Base-by-base conservation (phyloP, 2,888 invertebrate species). In the Alsophila aescularia region DNA sequence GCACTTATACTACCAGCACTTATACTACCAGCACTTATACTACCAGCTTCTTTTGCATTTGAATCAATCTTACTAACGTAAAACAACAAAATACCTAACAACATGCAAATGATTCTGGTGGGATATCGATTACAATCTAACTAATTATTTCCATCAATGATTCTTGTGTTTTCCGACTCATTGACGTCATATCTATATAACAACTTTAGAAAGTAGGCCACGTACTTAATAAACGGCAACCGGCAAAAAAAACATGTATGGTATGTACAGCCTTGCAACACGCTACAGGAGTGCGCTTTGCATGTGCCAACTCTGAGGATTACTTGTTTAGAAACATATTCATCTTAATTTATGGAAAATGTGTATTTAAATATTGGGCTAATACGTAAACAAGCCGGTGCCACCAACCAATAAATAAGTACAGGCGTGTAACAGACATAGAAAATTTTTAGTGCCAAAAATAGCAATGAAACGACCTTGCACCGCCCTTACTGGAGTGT, bases 131-230 rank as follows among this genome's bases (percentile, higher is more conserved):
- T 6, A 32, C 31, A 52, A 49, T 43, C 57, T 52, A 41, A 40
- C 18, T 15, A 9, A 35, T 42, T 52, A 45, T 40, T 36, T 50
- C 24, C 47, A 55, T 54, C 59, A 73, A 72, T 70, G 63, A 76
- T 70, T 79, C 59, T 71, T 73, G 66, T 72, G 62, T 61, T 52
- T 48, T 58, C 49, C 44, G 49, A 49, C 41, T 69, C 67, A 77
- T 79, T 87, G 85, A 88, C 88, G 89, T 88, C 88, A 89, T 81
- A 77, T 72, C 68, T 60, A 66, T 72, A 75, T 77, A n/a, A n/a
- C 75, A 81, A 80, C 73, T 78, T 82, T 77, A 73, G 66, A 83
- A 88, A 83, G 77, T 87, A 77, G 88, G 90, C 86, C 89, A 83
- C 79, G 76, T 84, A 80, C 85, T 83, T 77, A 78, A 79, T 81